Conservation (phyloP, 2,797 vertebrate species). For the Tolypeutes matacus region DNA sequence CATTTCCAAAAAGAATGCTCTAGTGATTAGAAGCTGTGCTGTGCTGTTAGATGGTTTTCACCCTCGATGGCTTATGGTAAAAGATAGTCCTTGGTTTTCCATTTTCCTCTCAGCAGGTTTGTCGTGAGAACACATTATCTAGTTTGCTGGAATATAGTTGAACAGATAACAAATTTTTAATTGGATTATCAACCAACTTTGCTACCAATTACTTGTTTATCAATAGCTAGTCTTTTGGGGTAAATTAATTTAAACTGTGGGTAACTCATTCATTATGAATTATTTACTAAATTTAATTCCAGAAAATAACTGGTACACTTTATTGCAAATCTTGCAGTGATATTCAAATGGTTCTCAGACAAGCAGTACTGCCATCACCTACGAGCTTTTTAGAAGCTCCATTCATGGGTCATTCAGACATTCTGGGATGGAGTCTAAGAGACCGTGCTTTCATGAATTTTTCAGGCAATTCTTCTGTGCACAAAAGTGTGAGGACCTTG, state of each 20-base stretch:
- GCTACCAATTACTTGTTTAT: conserved; percentile 53
- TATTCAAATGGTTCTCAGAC: background rate
- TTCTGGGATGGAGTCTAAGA: background rate
- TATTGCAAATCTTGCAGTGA: background rate
- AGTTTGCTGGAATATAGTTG: background rate
- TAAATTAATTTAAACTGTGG: conserved; percentile 25
- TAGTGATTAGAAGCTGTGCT: background rate
- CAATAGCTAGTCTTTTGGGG: conserved; percentile 64
- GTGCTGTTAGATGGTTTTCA: background rate
- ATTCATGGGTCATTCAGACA: accelerated
- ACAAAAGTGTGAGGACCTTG: background rate
- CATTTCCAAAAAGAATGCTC: background rate
- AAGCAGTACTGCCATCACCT: accelerated
- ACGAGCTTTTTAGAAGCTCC: background rate
- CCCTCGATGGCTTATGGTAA: background rate
- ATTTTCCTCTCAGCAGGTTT: background rate
- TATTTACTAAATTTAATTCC: conserved; percentile 58
- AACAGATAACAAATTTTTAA: conserved; percentile 63
- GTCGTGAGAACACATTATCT: background rate
- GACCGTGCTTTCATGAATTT: background rate
- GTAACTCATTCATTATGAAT: conserved; percentile 62
- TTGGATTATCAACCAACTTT: conserved; percentile 51
- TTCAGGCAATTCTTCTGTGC: background rate
- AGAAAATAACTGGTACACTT: background rate
- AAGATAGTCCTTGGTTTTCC: background rate